Percentiles rank a stretch among this genome's conserved stretches.
Evolutionary conservation across 2,113 vertebrate genomes (phyloP).

Genomic region (Toxostoma redivivum): DNA sequence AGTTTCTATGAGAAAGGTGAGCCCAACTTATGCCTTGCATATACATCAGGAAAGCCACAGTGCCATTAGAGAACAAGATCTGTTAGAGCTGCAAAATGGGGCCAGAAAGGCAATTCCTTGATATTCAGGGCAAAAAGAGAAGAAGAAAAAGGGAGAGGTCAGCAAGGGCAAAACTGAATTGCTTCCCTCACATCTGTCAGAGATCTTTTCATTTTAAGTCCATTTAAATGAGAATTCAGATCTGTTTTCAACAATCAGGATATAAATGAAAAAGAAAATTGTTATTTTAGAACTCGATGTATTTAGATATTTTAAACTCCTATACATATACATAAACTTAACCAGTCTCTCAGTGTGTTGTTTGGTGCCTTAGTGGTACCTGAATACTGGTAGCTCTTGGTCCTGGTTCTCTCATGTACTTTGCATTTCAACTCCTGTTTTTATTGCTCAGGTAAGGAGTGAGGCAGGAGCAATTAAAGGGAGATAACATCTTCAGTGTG

Average conservation of each 20-base stretch:
- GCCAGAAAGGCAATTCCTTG: not conserved
- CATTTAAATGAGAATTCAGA: not conserved
- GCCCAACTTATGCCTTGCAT: not conserved
- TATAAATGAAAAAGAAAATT: not conserved
- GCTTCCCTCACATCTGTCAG: accelerated
- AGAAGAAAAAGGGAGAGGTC: not conserved
- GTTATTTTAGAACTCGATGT: not conserved
- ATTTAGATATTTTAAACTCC: not conserved
- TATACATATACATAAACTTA: not conserved
- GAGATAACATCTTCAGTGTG: not conserved
- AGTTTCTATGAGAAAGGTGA: not conserved
- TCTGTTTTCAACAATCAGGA: not conserved
- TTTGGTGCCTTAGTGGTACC: not conserved
- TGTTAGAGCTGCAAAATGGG: not conserved
- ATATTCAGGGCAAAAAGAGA: not conserved
- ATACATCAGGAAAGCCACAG: not conserved
- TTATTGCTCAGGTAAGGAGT: not conserved
- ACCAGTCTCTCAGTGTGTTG: not conserved
- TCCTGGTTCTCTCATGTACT: accelerated
- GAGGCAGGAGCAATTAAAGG: not conserved
- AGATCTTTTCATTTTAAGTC: not conserved
- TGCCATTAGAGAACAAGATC: not conserved
- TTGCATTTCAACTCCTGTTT: not conserved
- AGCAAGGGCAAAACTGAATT: not conserved
- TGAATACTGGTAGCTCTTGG: not conserved